Evolutionary conservation across 2,797 vertebrate species (phyloP), one percentile per base, ranked within the genome.

Genomic region (Bradypodion ventrale): DNA sequence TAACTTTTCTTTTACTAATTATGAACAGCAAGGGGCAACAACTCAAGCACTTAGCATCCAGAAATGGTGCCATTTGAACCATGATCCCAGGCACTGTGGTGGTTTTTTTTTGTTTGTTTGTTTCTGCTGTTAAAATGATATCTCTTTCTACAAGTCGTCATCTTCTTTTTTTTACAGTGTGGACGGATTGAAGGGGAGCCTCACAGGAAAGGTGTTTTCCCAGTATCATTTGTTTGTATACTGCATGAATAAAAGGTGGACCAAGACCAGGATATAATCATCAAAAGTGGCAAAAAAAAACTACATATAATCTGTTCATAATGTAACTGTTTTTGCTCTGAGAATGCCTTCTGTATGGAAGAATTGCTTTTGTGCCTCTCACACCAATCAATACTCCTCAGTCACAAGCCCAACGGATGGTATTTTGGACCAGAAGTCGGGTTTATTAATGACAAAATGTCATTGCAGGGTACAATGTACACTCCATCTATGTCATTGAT

Each of bases 151-250:
- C 35, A 37, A 29, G 82, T 40, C 35, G 75, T 92, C 76, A 49
- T 49, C 19, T 79, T 49, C 2, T 49, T 49, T 75, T 75, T 42
- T 60, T 81, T 60, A 3, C 90, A 98, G 97, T 96, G 96, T 25
- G 97, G 97, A 78, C 97, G 97, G 90, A 92, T 97, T 63, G 97
- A 97, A 91, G 96, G 96, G 2, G 95, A 97, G 83, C 96, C 97
- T 16, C 93, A 96, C 82, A 96, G 95, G 93, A 95, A 94, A 84
- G 97, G 97, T 42, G 95, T 97, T 87, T 98, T 98, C 89, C 97
- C 97, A 0, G 95, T 94, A 59, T 97, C 97, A 2, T 98, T 98
- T 19, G 95, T 98, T 92, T 96, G 96, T 16, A 56, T 92, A 66
- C 89, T 97, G 75, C 90, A 85, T 10, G 94, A 97, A 86, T 97